These are phyloP conservation scores for Zygogramma bicolorata DNA, from an alignment of 2,888 invertebrate genomes.

Conservation along the genomic window DNA sequence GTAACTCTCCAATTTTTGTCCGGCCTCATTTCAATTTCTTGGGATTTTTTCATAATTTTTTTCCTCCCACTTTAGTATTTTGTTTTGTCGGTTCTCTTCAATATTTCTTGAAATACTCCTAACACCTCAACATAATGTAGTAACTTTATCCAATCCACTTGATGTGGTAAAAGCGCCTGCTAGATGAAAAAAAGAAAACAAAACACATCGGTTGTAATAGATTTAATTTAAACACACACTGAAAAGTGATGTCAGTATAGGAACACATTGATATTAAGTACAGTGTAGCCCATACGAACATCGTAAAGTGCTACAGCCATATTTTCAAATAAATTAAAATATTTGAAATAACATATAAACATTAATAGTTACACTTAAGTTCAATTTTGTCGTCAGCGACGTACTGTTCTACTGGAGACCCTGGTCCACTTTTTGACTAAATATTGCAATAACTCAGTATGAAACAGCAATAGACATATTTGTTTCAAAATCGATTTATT, in stretches of 20 bases:
- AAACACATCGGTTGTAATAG: conserved; percentile 53
- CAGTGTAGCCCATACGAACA: conserved; percentile 64
- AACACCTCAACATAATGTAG: too few species aligned
- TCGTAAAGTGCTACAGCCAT: conserved; percentile 65
- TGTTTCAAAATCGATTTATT: conserved; percentile 25
- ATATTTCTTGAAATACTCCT: too few species aligned
- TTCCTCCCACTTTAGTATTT: too few species aligned
- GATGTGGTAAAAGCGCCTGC: not conserved
- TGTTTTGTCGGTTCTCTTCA: too few species aligned
- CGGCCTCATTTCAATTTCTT: too few species aligned
- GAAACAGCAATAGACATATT: conserved; percentile 37
- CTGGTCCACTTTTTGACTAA: conserved; percentile 65
- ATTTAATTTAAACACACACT: conserved; percentile 66
- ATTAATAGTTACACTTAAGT: conserved; percentile 64
- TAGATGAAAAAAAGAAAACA: conserved; percentile 14
- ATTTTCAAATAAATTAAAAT: conserved; percentile 63
- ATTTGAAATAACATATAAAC: conserved; percentile 63
- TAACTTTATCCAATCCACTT: too few species aligned
- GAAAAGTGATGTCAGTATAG: conserved; percentile 66
- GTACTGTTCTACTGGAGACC: conserved; percentile 54
- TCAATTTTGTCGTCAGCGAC: conserved; percentile 43
- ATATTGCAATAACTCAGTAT: conserved; percentile 58
- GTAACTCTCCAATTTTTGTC: too few species aligned
- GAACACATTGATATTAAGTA: conserved; percentile 64
- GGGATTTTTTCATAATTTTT: too few species aligned